Conservation (phyloP, 2,113 vertebrate genomes). For the Ahaetulla prasina region DNA sequence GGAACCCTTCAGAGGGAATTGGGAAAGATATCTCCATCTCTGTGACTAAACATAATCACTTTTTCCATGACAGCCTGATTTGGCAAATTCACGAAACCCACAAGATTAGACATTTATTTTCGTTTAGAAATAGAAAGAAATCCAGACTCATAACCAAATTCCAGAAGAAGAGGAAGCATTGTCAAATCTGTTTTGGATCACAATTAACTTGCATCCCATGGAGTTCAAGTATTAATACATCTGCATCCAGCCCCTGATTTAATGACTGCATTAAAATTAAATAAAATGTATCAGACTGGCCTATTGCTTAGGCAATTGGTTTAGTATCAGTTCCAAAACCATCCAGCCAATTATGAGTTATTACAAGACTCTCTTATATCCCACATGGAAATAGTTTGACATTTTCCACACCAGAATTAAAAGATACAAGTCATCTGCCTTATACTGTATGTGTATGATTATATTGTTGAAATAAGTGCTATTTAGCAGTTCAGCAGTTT, state of each 20-base stretch:
- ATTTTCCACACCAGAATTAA: slow-evolving; percentile 21
- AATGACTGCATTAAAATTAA: background rate
- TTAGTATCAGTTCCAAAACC: slow-evolving; percentile 3
- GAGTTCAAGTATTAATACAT: background rate
- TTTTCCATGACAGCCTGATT: background rate
- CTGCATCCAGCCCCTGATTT: background rate
- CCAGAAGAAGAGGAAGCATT: background rate
- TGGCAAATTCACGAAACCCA: background rate
- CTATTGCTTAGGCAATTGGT: slow-evolving; percentile 9
- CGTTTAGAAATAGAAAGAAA: background rate
- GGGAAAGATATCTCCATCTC: background rate
- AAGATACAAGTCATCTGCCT: background rate
- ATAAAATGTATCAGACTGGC: slow-evolving; percentile 15
- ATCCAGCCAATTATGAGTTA: background rate
- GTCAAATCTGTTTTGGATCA: background rate
- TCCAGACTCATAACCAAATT: background rate
- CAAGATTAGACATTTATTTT: background rate
- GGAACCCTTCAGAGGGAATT: background rate
- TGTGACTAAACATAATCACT: background rate
- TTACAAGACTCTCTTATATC: background rate
- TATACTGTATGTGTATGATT: slow-evolving; percentile 2
- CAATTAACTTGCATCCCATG: background rate
- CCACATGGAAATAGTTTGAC: slow-evolving; percentile 2
- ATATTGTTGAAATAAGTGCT: background rate
- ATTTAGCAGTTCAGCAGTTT: slow-evolving; percentile 14